phyloP scores from a whole-genome alignment of 1,140 invertebrate genomes.

The Euglossa dilemma region DNA sequence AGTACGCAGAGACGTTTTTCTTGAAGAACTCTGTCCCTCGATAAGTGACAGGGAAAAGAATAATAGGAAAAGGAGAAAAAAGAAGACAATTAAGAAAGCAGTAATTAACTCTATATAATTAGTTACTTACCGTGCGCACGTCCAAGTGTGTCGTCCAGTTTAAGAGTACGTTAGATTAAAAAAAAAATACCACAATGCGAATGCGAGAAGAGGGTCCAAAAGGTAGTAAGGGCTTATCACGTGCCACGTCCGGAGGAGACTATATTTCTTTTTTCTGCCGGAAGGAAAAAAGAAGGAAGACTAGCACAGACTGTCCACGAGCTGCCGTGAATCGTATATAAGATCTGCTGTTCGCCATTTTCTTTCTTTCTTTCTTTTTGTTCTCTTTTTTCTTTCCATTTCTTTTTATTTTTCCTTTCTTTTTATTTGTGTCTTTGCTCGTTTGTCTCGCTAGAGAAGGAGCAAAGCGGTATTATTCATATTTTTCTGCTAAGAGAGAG shows the following conservation, averaged over 20 bases:
- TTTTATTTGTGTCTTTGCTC: not conserved
- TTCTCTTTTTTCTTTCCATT: not conserved
- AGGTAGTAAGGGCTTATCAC: conserved; percentile 56
- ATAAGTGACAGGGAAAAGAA: conserved; percentile 36
- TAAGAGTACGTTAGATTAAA: conserved; percentile 61
- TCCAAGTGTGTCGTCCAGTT: conserved; percentile 74
- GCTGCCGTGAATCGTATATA: conserved; percentile 38
- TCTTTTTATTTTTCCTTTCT: not conserved
- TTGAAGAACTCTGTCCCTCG: conserved; percentile 56
- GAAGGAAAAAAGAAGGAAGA: conserved; percentile 47
- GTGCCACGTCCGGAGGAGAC: conserved; percentile 53
- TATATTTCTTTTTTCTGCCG: conserved; percentile 44
- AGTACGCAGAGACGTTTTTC: not conserved
- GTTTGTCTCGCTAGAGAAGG: not conserved
- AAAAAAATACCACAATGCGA: conserved; percentile 42
- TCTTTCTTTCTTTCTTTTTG: conserved; percentile 11
- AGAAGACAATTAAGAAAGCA: conserved; percentile 42
- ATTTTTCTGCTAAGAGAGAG: conserved; percentile 43
- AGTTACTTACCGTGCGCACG: conserved; percentile 71
- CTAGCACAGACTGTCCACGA: conserved; percentile 53
- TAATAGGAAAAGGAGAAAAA: conserved; percentile 20
- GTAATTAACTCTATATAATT: conserved; percentile 64
- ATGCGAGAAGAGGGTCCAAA: conserved; percentile 71
- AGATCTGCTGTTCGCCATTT: conserved; percentile 44
- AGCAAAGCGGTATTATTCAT: conserved; percentile 16